A percentile compares a stretch with the other conserved stretches of the same genome.
phyloP scores from a whole-genome alignment of 2,888 invertebrate species.

The Ormyrus labotus region DNA sequence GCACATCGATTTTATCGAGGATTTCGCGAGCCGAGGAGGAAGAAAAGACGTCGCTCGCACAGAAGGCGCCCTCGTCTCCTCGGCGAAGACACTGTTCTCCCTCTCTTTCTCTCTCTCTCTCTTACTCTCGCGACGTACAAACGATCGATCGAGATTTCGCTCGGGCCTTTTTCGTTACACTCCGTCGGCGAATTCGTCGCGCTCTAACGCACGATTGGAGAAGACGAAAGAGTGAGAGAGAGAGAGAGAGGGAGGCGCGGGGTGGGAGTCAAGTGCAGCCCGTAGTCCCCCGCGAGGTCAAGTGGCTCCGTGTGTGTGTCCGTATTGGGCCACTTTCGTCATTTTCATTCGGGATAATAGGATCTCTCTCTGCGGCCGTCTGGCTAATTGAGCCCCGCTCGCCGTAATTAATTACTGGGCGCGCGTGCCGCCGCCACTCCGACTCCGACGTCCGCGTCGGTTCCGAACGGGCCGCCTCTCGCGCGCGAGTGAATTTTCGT shows the following conservation, averaged over 20 bases:
- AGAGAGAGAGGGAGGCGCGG: neutral
- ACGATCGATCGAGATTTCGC: slow-evolving; percentile 33
- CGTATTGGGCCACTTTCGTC: slow-evolving; percentile 17
- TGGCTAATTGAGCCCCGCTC: neutral
- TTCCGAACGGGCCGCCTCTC: too few relatives aligned
- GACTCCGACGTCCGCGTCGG: too few relatives aligned
- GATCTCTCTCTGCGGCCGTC: neutral
- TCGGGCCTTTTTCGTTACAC: neutral
- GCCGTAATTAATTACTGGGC: neutral
- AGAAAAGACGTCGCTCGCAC: neutral
- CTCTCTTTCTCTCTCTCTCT: neutral
- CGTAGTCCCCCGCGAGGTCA: slow-evolving; percentile 19
- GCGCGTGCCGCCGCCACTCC: neutral
- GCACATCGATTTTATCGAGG: slow-evolving; percentile 48
- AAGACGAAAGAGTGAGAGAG: neutral
- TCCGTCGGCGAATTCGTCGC: neutral
- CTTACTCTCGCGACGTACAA: neutral
- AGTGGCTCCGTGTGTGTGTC: neutral
- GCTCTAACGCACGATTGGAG: neutral
- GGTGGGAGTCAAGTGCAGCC: slow-evolving; percentile 30
- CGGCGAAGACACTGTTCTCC: neutral
- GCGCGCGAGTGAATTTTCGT: too few relatives aligned
- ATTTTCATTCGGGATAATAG: neutral
- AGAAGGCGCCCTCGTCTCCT: slow-evolving; percentile 10
- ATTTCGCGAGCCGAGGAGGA: slow-evolving; percentile 1